Conservation (phyloP, 2,888 invertebrate genomes). For the Palloptera scutellata region DNA sequence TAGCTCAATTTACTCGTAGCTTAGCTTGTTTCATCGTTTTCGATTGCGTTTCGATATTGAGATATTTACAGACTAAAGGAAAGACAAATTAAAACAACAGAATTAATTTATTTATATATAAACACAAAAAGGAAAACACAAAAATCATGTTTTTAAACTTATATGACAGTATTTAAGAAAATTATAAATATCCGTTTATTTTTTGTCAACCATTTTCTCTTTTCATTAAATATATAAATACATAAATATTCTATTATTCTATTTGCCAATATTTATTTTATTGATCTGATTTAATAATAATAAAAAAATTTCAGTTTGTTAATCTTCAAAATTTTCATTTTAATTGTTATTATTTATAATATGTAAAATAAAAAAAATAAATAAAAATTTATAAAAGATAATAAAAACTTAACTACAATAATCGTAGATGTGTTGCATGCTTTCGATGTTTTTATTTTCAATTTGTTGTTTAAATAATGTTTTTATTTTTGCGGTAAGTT, state of each 20-base stretch:
- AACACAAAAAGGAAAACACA: too few relatives aligned
- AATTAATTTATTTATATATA: too few relatives aligned
- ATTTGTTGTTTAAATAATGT: conserved; percentile 11
- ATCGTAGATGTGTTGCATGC: conserved; percentile 27
- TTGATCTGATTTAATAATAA: conserved; percentile 18
- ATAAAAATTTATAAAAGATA: conserved; percentile 26
- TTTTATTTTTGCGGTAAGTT: conserved; percentile 4
- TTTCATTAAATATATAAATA: neutral
- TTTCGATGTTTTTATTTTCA: conserved; percentile 10
- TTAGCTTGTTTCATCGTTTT: too few relatives aligned
- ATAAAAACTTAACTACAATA: conserved; percentile 32
- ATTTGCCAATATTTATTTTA: conserved; percentile 42
- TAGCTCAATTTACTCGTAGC: too few relatives aligned
- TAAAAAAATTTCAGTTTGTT: conserved; percentile 30
- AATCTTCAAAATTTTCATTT: conserved; percentile 25
- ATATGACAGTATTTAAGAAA: too few relatives aligned
- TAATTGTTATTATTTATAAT: conserved; percentile 29
- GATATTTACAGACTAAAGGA: too few relatives aligned
- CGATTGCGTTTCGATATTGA: too few relatives aligned
- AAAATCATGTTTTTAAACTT: too few relatives aligned
- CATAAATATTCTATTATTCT: conserved; percentile 23
- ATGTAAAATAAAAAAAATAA: conserved; percentile 37
- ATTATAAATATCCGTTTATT: too few relatives aligned
- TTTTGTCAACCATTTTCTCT: neutral
- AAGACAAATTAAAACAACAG: too few relatives aligned